Base-by-base conservation (phyloP, 1,140 invertebrate species). In the Aplysia californica region DNA sequence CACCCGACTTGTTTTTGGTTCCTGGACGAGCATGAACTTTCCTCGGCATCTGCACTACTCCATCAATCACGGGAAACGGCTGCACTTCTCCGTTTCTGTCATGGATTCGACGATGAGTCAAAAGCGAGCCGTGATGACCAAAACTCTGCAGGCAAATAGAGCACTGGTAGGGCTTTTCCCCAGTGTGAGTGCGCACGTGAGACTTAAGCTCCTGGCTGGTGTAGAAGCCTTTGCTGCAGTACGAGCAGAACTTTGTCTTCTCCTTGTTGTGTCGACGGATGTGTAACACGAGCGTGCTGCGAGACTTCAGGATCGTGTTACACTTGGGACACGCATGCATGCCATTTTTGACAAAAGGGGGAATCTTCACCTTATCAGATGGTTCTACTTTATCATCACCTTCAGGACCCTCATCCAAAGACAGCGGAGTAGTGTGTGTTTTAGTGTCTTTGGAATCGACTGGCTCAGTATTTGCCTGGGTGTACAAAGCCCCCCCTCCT, bases 161-260 rank as follows among this genome's bases (percentile, higher is more conserved):
- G 50, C 72, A 75, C 31, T 65, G 39, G 72, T 75, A 75, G 15
- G 72, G 72, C 41, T 36, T 41, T 61, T 75, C 72, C 5, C 72
- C 72, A 3, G 72, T 75, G 61, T 75, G 72, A 29, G 72, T 75
- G 3, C 72, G 59, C 29, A 65, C 72, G 39, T 75, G 72, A 10
- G 72, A 75, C 6, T 41, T 39, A 21, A 75, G 61, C 41, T 75
- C 72, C 31, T 75, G 72, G 2, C 18, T 4, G 3, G 72, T 75
- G 41, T 65, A 21, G 29, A 75, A 75, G 31, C 10, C 55, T 23
- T 75, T 75, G 29, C 36, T 29, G 21, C 72, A 75, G 23, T 31
- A 75, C 1, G 2, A 36, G n/a, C 72, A 75, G 20, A 75, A 29
- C 26, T 75, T 75, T 2, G 59, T 50, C 39, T 75, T 75, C 31